phyloP scores from a whole-genome alignment of 2,797 vertebrate genomes.

The Anolis apletophallus region DNA sequence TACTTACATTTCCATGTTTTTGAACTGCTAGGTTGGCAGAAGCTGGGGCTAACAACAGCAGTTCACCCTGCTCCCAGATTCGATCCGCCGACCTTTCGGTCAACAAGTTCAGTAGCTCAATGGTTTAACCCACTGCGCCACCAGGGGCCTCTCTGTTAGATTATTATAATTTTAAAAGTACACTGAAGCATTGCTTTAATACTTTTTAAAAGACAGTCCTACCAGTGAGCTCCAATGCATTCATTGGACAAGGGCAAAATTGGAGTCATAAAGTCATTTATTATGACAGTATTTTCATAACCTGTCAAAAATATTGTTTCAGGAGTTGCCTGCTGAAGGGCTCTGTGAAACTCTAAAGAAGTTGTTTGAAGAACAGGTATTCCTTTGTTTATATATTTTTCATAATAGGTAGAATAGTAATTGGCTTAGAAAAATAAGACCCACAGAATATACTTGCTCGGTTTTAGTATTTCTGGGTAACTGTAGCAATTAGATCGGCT shows the following conservation, averaged over 20 bases:
- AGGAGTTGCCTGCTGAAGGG: slow-evolving; percentile 39
- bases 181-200: too few relatives aligned
- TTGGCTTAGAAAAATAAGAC: neutral
- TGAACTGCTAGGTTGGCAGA: too few relatives aligned
- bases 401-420: neutral
- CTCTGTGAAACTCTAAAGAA: slow-evolving; percentile 46
- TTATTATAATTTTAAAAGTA: too few relatives aligned
- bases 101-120: too few relatives aligned
- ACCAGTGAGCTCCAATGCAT: neutral
- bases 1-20: too few relatives aligned
- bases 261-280: neutral
- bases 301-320: slow-evolving; percentile 38
- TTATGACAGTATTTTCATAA: neutral
- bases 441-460: neutral
- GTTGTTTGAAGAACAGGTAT: slow-evolving; percentile 44
- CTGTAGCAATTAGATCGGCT: neutral
- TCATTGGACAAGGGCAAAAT: neutral
- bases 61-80: too few relatives aligned
- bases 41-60: too few relatives aligned
- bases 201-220: too few relatives aligned
- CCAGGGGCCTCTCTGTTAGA: too few relatives aligned
- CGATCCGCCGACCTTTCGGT: too few relatives aligned
- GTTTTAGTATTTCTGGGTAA: neutral
- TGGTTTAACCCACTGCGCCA: too few relatives aligned
- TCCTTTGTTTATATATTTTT: slow-evolving; percentile 24